Evolutionary conservation across 2,888 invertebrate species (phyloP).

Genomic region (Andricus curvator): DNA sequence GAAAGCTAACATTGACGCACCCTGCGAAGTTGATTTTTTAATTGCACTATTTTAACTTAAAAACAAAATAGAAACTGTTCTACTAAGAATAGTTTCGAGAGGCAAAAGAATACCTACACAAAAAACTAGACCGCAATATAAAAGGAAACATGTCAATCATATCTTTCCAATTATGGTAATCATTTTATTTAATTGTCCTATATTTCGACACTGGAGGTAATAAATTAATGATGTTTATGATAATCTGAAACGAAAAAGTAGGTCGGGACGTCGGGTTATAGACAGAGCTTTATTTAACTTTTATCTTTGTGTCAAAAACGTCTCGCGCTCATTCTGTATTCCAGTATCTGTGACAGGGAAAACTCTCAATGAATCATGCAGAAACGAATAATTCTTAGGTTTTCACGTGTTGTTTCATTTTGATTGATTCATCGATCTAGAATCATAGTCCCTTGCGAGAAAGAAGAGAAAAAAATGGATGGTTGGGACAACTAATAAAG

Average conservation of each 20-base stretch:
- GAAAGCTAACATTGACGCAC: too few species aligned
- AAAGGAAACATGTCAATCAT: neutral
- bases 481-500: too few species aligned
- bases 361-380: neutral
- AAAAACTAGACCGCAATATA: too few species aligned
- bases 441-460: constrained; percentile 49
- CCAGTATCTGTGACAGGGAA: neutral
- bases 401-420: constrained; percentile 40
- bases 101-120: too few species aligned
- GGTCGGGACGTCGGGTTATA: neutral
- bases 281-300: constrained; percentile 32
- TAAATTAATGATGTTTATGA: neutral
- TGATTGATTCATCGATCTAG: constrained; percentile 55
- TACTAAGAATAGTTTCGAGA: too few species aligned
- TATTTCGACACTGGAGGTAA: neutral
- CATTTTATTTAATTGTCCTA: neutral
- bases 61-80: too few species aligned
- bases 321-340: constrained; percentile 6
- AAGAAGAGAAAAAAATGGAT: too few species aligned
- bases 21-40: too few species aligned
- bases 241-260: constrained; percentile 37
- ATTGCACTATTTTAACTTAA: too few species aligned
- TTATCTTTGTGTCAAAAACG: constrained; percentile 2
- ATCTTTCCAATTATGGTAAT: neutral
- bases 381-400: neutral